Evolutionary conservation across 2,888 invertebrate genomes (phyloP).

Genomic region (Corythucha ciliata): DNA sequence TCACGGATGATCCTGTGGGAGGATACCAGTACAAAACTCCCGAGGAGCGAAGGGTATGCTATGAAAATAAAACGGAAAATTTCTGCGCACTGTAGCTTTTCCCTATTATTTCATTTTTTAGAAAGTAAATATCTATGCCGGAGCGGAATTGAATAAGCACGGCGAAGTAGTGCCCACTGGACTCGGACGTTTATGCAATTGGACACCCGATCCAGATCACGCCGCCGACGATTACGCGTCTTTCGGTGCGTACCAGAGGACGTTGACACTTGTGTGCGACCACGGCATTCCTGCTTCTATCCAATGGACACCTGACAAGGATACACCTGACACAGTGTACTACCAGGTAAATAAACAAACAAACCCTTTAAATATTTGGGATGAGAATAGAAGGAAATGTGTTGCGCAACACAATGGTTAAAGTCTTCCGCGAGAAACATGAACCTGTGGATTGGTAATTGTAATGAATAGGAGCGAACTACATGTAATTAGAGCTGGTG

Average conservation of each 20-base stretch:
- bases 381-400: too few relatives aligned
- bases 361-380: too few relatives aligned
- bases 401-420: too few relatives aligned
- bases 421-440: too few relatives aligned
- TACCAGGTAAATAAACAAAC: slow-evolving; percentile 73
- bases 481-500: too few relatives aligned
- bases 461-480: too few relatives aligned
- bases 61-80: background rate
- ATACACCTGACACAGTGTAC: slow-evolving; percentile 84
- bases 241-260: slow-evolving; percentile 83
- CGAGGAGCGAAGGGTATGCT: slow-evolving; percentile 63
- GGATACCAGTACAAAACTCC: slow-evolving; percentile 76
- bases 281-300: slow-evolving; percentile 74
- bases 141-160: slow-evolving; percentile 57
- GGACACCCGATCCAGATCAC: slow-evolving; percentile 65
- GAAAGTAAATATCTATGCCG: slow-evolving; percentile 74
- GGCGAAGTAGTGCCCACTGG: slow-evolving; percentile 66
- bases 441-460: too few relatives aligned
- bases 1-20: slow-evolving; percentile 84
- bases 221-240: slow-evolving; percentile 71
- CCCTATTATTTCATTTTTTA: slow-evolving; percentile 39
- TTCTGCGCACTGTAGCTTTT: background rate
- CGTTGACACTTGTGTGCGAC: slow-evolving; percentile 72
- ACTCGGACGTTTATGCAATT: slow-evolving; percentile 75
- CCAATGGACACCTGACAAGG: slow-evolving; percentile 74